Evolutionary conservation across 2,113 vertebrate species (phyloP).

Genomic region (Puma concolor): DNA sequence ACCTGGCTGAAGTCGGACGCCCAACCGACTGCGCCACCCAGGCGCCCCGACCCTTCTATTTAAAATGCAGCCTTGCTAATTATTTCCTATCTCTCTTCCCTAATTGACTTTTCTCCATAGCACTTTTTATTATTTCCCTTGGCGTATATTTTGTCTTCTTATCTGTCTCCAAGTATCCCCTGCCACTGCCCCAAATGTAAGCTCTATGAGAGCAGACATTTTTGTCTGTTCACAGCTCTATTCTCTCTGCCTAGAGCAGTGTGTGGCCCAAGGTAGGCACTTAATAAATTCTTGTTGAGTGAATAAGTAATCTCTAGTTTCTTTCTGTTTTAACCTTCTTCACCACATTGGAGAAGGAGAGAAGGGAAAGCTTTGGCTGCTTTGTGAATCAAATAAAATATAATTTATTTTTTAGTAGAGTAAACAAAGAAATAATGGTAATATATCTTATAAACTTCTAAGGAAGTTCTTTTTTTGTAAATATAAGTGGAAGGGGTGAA

Average conservation of each 20-base stretch:
- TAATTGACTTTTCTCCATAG: neutral
- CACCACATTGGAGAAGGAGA: neutral
- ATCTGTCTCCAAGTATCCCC: accelerated
- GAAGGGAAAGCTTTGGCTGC: neutral
- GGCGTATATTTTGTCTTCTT: neutral
- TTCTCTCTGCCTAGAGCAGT: neutral
- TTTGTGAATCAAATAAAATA: constrained; percentile 13
- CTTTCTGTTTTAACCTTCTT: neutral
- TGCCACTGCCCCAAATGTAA: neutral
- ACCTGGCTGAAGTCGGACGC: too few species aligned
- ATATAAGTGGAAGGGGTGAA: neutral
- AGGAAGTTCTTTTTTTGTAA: neutral
- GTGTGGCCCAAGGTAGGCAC: neutral
- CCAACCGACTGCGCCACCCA: too few species aligned
- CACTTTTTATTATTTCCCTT: neutral
- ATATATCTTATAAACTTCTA: neutral
- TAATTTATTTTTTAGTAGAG: neutral
- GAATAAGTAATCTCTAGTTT: neutral
- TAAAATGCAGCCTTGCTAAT: neutral
- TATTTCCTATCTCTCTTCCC: neutral
- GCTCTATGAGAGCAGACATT: neutral
- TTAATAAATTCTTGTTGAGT: neutral
- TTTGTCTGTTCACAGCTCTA: neutral
- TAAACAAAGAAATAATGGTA: neutral
- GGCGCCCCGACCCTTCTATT: neutral